Conservation (phyloP, 1,140 invertebrate species). For the Sycophila sp. region DNA sequence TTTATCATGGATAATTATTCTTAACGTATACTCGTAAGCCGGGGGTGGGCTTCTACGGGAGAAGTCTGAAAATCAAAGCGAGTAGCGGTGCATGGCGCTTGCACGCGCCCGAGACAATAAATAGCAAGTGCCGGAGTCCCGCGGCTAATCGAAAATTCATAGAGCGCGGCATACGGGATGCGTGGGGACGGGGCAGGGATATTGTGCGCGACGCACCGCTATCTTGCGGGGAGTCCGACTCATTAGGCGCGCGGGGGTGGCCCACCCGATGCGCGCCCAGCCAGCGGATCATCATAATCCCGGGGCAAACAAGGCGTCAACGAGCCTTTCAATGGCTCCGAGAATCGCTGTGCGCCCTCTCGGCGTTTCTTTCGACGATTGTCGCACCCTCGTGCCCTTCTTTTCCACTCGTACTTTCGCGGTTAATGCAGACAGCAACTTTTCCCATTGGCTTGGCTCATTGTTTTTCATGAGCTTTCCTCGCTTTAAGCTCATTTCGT, state of each 20-base stretch:
- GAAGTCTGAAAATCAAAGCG: neutral
- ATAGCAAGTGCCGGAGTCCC: neutral
- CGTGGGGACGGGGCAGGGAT: neutral
- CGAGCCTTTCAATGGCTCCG: conserved; percentile 65
- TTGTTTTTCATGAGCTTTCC: no score
- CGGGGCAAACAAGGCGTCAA: conserved; percentile 53
- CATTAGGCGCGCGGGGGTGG: conserved; percentile 1
- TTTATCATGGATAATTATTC: no score
- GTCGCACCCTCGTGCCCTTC: no score
- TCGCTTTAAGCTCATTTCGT: no score
- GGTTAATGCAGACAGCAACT: no score
- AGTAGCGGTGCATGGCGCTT: neutral
- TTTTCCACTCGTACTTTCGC: no score
- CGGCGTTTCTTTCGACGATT: no score
- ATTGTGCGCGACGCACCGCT: no score
- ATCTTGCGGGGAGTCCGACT: neutral
- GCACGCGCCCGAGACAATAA: neutral
- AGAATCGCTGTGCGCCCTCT: no score
- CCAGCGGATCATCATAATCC: neutral
- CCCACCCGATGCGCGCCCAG: neutral
- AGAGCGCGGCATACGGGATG: neutral
- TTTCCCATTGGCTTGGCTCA: no score
- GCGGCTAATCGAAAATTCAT: conserved; percentile 33
- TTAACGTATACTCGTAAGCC: no score
- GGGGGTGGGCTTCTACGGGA: no score